These are phyloP conservation scores for Tachysurus vachellii DNA, from an alignment of 2,113 vertebrate genomes.

Conservation along the genomic window DNA sequence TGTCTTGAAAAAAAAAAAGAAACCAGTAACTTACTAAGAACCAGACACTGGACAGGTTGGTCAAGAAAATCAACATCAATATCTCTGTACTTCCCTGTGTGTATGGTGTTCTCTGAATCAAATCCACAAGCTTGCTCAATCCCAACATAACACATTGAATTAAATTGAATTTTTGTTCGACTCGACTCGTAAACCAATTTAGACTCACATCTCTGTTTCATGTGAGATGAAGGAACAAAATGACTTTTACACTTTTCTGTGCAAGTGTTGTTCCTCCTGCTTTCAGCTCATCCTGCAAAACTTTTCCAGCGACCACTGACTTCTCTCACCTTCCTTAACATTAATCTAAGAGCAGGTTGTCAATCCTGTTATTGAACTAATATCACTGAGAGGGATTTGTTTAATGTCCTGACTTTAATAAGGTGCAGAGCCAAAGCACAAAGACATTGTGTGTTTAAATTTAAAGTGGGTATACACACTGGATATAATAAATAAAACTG, in stretches of 20 bases:
- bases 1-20: background rate
- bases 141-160: background rate
- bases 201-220: background rate
- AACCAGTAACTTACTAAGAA: background rate
- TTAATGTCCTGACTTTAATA: too few species aligned
- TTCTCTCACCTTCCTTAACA: background rate
- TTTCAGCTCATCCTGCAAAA: background rate
- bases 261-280: background rate
- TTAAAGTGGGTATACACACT: background rate
- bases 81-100: background rate
- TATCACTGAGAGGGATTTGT: background rate
- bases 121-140: background rate
- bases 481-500: background rate
- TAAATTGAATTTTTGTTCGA: background rate
- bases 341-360: background rate
- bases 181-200: background rate
- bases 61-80: too few species aligned
- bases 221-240: background rate
- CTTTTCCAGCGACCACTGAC: background rate
- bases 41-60: background rate
- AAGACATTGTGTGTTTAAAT: background rate
- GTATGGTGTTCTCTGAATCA: background rate
- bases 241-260: background rate
- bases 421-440: background rate
- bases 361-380: background rate